Evolutionary conservation across 2,113 vertebrate species (phyloP).

Genomic region (Ornithorhynchus anatinus): DNA sequence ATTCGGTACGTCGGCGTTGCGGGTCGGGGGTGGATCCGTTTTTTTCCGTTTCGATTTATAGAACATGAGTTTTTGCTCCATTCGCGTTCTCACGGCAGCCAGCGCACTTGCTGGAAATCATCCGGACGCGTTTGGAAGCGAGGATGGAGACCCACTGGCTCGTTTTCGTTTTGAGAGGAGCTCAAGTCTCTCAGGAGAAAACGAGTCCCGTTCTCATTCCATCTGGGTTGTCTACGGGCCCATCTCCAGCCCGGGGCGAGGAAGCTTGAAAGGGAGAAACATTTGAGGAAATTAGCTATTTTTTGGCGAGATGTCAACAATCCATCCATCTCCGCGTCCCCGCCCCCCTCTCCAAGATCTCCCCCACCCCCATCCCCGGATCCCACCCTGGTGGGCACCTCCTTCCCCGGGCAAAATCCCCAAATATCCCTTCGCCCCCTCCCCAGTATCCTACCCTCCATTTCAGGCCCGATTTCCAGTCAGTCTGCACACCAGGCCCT

Average conservation of each 20-base stretch:
- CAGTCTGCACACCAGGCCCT: not conserved
- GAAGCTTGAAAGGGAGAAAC: conserved; percentile 25
- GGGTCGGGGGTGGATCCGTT: not conserved
- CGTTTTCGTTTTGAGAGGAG: conserved; percentile 20
- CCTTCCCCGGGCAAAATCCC: not conserved
- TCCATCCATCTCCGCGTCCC: not conserved
- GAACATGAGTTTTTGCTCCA: not conserved
- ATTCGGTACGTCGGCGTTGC: not conserved
- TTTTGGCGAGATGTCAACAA: conserved; percentile 11
- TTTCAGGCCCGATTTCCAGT: conserved; percentile 5
- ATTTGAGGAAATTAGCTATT: conserved; percentile 12
- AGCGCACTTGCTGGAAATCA: conserved; percentile 16
- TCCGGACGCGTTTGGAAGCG: not conserved
- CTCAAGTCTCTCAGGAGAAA: not conserved
- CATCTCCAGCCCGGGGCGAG: conserved; percentile 12
- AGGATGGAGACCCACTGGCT: not conserved
- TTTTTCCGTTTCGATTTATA: not conserved
- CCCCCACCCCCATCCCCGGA: not conserved
- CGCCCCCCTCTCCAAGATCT: too few species aligned
- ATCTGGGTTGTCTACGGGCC: conserved; percentile 16
- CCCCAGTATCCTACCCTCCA: not conserved
- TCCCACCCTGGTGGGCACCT: too few species aligned
- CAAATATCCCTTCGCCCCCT: not conserved
- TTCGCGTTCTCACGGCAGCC: not conserved
- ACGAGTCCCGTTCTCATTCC: conserved; percentile 22